A percentile compares a stretch with the other conserved stretches of the same genome.
Evolutionary conservation across 2,888 invertebrate species (phyloP).

Genomic region (Trissonchulus latispiculum): DNA sequence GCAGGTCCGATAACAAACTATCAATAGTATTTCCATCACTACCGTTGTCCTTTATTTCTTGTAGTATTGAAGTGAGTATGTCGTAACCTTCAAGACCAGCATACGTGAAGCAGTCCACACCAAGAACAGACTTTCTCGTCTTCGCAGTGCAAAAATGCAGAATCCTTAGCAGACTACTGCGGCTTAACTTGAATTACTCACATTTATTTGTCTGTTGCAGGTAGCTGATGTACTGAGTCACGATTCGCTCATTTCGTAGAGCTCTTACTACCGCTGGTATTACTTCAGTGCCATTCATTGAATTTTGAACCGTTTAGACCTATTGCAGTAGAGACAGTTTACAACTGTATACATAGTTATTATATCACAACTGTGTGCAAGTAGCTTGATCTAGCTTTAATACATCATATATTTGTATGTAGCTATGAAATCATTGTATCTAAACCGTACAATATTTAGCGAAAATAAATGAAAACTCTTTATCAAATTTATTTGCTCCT

Average conservation of each 20-base stretch:
- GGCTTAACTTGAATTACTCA: not conserved
- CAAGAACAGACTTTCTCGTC: not conserved
- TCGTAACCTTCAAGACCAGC: not conserved
- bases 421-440: too few species aligned
- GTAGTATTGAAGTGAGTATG: not conserved
- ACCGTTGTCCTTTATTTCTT: not conserved
- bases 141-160: not conserved
- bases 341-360: too few species aligned
- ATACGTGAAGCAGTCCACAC: constrained; percentile 6
- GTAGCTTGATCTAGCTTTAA: too few species aligned
- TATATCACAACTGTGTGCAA: too few species aligned
- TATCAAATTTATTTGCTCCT: too few species aligned
- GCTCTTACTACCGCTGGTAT: not conserved
- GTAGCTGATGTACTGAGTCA: constrained; percentile 1
- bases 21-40: not conserved
- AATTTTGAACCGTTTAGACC: too few species aligned
- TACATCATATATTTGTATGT: too few species aligned
- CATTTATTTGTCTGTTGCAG: not conserved
- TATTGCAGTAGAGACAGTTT: too few species aligned
- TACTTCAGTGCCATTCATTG: too few species aligned
- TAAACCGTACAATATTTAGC: too few species aligned
- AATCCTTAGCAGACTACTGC: not conserved
- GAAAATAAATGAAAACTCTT: too few species aligned
- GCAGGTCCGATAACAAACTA: not conserved
- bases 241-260: not conserved